A percentile compares a stretch with the other conserved stretches of the same genome.
phyloP scores from a whole-genome alignment of 2,113 vertebrate genomes.

The Sorex fumeus region DNA sequence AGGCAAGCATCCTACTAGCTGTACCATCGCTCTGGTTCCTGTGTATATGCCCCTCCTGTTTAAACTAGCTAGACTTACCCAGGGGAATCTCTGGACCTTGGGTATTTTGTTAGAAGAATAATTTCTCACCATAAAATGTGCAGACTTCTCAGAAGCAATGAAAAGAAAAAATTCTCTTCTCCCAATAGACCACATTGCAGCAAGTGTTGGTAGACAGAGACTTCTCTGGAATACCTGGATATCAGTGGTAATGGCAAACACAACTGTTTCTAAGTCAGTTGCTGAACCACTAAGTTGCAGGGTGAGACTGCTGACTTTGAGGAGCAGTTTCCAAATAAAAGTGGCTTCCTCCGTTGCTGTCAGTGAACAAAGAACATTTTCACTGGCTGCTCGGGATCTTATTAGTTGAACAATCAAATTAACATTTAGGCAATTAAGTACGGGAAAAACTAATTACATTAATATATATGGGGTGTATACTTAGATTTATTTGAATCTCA shows the following conservation, averaged over 20 bases:
- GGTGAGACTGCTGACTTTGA: accelerated
- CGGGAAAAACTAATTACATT: background rate
- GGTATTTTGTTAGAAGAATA: too few relatives aligned
- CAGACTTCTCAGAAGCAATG: too few relatives aligned
- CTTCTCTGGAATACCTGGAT: accelerated
- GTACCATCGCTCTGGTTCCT: too few relatives aligned
- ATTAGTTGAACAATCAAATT: background rate
- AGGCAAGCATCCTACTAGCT: too few relatives aligned
- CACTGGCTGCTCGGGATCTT: background rate
- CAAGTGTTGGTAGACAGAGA: too few relatives aligned
- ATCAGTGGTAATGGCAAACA: accelerated
- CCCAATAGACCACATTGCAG: background rate
- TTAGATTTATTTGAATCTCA: background rate
- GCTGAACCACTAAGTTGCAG: background rate
- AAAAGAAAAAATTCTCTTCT: background rate
- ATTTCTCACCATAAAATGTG: too few relatives aligned
- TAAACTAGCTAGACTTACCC: too few relatives aligned
- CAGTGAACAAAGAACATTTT: background rate
- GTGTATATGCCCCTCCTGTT: too few relatives aligned
- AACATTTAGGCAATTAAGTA: background rate
- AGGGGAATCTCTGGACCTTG: too few relatives aligned
- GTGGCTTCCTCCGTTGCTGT: background rate
- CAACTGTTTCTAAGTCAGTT: accelerated
- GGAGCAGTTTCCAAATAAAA: background rate
- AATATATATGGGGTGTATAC: background rate